phyloP scores from a whole-genome alignment of 2,888 invertebrate genomes.

The Netelia fuscicornis region DNA sequence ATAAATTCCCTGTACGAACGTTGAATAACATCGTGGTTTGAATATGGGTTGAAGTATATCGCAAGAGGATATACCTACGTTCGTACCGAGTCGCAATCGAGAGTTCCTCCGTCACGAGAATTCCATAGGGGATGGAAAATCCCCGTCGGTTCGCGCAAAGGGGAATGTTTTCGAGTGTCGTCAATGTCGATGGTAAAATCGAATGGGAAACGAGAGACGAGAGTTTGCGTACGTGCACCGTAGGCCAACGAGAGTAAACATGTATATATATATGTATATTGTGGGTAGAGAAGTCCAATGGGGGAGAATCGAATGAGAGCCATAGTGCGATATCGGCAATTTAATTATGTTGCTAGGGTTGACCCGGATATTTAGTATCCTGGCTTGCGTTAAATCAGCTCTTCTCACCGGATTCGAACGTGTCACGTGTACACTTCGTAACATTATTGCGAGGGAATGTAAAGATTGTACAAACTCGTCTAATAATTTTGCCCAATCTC shows the following conservation, averaged over 20 bases:
- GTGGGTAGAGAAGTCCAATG: background rate
- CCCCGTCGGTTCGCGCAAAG: background rate
- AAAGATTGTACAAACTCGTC: background rate
- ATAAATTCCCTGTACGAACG: background rate
- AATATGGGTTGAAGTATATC: constrained; percentile 1
- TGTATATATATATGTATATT: background rate
- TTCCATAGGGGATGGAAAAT: constrained; percentile 3
- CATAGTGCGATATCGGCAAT: constrained; percentile 68
- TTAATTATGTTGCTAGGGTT: constrained; percentile 70
- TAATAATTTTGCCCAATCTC: too few species aligned
- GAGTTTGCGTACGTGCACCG: background rate
- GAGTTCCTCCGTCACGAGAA: background rate
- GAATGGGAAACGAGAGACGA: constrained; percentile 15
- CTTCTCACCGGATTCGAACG: constrained; percentile 9
- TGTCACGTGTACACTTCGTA: constrained; percentile 4
- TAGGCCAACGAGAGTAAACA: background rate
- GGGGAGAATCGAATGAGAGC: constrained; percentile 45
- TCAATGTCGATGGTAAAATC: constrained; percentile 37
- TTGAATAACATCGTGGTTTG: background rate
- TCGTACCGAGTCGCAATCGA: background rate
- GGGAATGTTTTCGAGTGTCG: constrained; percentile 52
- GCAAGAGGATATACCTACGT: background rate
- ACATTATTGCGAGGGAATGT: constrained; percentile 21
- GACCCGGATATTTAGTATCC: constrained; percentile 65
- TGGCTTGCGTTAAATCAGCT: constrained; percentile 5